Percentiles rank a stretch among this genome's conserved stretches.
Evolutionary conservation across 2,888 invertebrate genomes (phyloP).

Genomic region (Ichneumoninae sp.): DNA sequence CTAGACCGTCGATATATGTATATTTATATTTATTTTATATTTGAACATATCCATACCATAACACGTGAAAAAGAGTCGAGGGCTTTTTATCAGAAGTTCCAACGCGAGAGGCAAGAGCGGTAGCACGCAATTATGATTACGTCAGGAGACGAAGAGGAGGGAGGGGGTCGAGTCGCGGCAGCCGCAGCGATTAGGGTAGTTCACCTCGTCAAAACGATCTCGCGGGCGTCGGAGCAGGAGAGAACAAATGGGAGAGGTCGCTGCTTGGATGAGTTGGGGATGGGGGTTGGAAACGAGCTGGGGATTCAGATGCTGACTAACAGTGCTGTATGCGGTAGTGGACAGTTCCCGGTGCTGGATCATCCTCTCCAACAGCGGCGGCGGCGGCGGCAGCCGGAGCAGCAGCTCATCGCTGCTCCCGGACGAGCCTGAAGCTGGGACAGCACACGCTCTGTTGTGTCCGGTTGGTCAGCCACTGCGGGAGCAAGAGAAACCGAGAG

Average conservation of each 20-base stretch:
- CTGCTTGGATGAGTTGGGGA: conserved; percentile 20
- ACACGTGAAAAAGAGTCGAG: conserved; percentile 77
- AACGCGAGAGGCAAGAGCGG: conserved; percentile 49
- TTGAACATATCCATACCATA: neutral
- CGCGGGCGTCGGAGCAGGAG: conserved; percentile 44
- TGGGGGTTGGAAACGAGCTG: conserved; percentile 25
- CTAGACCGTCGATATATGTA: neutral
- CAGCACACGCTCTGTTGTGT: conserved; percentile 56
- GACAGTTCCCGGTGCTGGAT: conserved; percentile 35
- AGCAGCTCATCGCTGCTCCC: conserved; percentile 48
- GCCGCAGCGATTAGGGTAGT: conserved; percentile 75
- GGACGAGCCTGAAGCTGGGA: conserved; percentile 38
- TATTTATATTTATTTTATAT: neutral
- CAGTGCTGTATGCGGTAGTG: conserved; percentile 44
- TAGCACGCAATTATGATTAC: conserved; percentile 81
- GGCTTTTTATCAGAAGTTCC: conserved; percentile 77
- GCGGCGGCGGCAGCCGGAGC: conserved; percentile 23
- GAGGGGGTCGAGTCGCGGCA: conserved; percentile 16
- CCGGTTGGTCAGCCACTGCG: conserved; percentile 51
- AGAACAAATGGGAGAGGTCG: conserved; percentile 78
- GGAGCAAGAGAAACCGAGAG: conserved; percentile 62
- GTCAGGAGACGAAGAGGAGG: conserved; percentile 70
- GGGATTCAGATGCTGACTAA: conserved; percentile 49
- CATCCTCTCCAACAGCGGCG: conserved; percentile 28
- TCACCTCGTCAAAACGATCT: conserved; percentile 79